A percentile compares a stretch with the other conserved stretches of the same genome.
phyloP scores from a whole-genome alignment of 23 tunicate genomes.

The Halocynthia roretzi region DNA sequence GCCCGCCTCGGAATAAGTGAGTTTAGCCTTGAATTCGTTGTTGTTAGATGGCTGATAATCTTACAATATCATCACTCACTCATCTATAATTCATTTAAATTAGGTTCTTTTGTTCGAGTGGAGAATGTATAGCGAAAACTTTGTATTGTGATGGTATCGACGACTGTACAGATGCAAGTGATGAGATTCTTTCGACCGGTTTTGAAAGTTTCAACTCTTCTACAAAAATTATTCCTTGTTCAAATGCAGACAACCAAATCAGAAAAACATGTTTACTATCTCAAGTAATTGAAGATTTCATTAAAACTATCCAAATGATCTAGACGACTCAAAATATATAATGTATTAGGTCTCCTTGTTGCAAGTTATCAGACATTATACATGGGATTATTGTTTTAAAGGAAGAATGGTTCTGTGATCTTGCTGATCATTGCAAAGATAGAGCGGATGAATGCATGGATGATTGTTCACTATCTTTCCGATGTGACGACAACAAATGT shows the following conservation, averaged over 20 bases:
- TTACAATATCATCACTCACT: too few species aligned
- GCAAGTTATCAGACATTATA: too few species aligned
- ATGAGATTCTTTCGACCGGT: conserved; percentile 1
- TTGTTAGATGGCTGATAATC: too few species aligned
- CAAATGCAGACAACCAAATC: conserved; percentile 4
- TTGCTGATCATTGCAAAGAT: conserved; percentile 22
- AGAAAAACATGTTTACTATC: conserved; percentile 11
- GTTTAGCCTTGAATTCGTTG: background rate
- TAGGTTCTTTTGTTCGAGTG: conserved; percentile 23
- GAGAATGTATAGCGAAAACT: conserved; percentile 13
- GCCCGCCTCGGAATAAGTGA: conserved; percentile 15
- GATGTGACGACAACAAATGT: conserved; percentile 19
- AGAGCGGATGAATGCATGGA: conserved; percentile 30
- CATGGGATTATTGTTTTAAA: background rate
- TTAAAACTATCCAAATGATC: background rate
- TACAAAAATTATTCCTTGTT: background rate
- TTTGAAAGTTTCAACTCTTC: background rate
- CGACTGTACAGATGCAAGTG: conserved; percentile 22
- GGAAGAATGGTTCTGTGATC: conserved; percentile 24
- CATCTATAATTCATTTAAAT: too few species aligned
- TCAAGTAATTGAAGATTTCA: conserved; percentile 3
- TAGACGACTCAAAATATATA: background rate
- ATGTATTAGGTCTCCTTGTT: too few species aligned
- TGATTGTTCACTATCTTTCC: conserved; percentile 13
- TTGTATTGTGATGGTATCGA: conserved; percentile 16